Conservation (phyloP, 2,797 vertebrate species). For the Siniperca obscura region DNA sequence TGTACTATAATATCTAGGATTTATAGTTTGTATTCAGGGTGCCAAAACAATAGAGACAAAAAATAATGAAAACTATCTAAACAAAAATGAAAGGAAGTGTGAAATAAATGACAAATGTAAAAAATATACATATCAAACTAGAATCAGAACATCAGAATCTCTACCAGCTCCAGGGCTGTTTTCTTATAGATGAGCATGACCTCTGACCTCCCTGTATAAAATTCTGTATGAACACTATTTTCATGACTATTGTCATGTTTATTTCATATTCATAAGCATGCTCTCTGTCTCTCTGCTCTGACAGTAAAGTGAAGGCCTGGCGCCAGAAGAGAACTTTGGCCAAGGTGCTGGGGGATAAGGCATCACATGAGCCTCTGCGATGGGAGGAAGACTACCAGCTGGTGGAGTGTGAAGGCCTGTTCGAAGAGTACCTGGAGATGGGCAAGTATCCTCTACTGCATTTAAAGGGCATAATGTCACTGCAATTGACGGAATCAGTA, state of each 20-base stretch:
- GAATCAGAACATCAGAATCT: not conserved
- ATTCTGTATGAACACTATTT: not conserved
- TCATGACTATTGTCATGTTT: not conserved
- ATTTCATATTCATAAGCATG: not conserved
- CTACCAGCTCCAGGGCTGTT: not conserved
- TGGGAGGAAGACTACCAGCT: slow-evolving; percentile 88
- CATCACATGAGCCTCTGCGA: slow-evolving; percentile 68
- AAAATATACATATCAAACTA: not conserved
- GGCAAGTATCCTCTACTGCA: slow-evolving; percentile 71
- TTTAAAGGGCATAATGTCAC: not conserved
- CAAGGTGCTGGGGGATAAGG: slow-evolving; percentile 75
- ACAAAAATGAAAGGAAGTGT: not conserved
- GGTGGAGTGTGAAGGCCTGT: slow-evolving; percentile 85
- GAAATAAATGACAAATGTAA: not conserved
- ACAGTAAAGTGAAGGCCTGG: slow-evolving; percentile 88
- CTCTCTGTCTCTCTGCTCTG: slow-evolving; percentile 24
- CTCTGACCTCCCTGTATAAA: not conserved
- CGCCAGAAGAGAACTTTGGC: slow-evolving; percentile 81
- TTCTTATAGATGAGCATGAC: not conserved
- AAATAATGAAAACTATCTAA: not conserved
- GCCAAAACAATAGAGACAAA: not conserved
- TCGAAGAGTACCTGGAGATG: slow-evolving; percentile 89
- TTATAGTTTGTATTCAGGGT: not conserved
- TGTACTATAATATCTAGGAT: not conserved
- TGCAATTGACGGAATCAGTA: not conserved